Conservation (phyloP, 2,888 invertebrate genomes). For the Crocallis elinguaria region DNA sequence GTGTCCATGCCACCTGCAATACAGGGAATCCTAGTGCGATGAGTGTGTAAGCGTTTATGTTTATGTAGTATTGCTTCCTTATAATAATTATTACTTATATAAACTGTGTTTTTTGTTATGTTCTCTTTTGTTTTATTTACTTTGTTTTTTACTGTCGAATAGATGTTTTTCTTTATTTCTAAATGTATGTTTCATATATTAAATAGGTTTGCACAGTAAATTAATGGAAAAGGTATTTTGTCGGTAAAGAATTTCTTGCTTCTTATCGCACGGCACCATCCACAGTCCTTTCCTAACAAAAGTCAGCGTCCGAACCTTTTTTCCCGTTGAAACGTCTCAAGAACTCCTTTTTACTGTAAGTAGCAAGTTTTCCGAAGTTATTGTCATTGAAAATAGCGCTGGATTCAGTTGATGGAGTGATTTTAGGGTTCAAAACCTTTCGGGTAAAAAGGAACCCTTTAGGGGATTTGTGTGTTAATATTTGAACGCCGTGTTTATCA, state of each 20-base stretch:
- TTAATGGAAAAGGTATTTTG: too few species aligned
- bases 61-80: too few species aligned
- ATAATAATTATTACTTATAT: too few species aligned
- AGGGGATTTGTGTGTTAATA: neutral
- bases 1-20: too few species aligned
- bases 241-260: neutral
- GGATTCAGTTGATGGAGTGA: conserved; percentile 26
- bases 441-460: neutral
- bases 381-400: conserved; percentile 40
- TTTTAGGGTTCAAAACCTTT: conserved; percentile 13
- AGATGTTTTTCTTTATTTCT: too few species aligned
- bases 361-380: conserved; percentile 42
- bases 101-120: too few species aligned
- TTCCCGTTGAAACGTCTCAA: conserved; percentile 17
- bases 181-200: too few species aligned
- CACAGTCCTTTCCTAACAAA: conserved; percentile 35
- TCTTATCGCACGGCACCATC: conserved; percentile 25
- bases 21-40: too few species aligned
- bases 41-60: too few species aligned
- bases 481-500: neutral
- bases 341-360: conserved; percentile 33
- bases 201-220: too few species aligned
- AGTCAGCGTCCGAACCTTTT: conserved; percentile 32
- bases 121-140: too few species aligned
- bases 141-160: too few species aligned